Percentiles rank a stretch among this genome's conserved stretches.
Evolutionary conservation across 2,888 invertebrate species (phyloP).

Genomic region (Mycalesis mineus): DNA sequence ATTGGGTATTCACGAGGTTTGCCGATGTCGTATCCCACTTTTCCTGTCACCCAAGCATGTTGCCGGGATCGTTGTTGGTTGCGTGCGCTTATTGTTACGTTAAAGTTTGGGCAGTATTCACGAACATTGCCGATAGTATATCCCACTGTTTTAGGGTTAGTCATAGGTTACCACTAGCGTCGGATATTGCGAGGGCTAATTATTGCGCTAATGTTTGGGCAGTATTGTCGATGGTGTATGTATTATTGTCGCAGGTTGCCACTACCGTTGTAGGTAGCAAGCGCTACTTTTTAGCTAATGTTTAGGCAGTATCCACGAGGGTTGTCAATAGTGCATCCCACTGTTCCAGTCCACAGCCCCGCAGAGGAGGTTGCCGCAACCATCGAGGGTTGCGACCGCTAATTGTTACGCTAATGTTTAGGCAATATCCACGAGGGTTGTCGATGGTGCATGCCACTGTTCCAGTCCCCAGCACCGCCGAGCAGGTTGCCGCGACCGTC

Average conservation of each 20-base stretch:
- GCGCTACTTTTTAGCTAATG: no score
- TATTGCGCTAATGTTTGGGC: slow-evolving; percentile 28
- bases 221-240: no score
- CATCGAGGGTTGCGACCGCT: slow-evolving; percentile 91
- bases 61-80: slow-evolving; percentile 93
- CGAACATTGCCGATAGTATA: slow-evolving; percentile 54
- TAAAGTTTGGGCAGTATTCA: slow-evolving; percentile 69
- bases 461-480: slow-evolving; percentile 39
- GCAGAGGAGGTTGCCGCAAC: slow-evolving; percentile 90
- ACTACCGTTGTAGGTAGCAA: no score
- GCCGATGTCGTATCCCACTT: slow-evolving; percentile 51
- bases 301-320: slow-evolving; percentile 53
- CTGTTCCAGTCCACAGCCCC: slow-evolving; percentile 85
- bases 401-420: no score
- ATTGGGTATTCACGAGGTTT: slow-evolving; percentile 66
- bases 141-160: slow-evolving; percentile 47
- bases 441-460: no score
- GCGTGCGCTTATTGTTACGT: slow-evolving; percentile 83
- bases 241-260: no score
- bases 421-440: no score
- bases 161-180: slow-evolving; percentile 91
- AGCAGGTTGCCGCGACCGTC: no score
- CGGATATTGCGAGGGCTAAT: slow-evolving; percentile 90
- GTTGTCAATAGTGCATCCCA: slow-evolving; percentile 51
- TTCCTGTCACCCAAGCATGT: slow-evolving; percentile 88